Conservation (phyloP, 1,140 invertebrate species). For the Atta cephalotes region DNA sequence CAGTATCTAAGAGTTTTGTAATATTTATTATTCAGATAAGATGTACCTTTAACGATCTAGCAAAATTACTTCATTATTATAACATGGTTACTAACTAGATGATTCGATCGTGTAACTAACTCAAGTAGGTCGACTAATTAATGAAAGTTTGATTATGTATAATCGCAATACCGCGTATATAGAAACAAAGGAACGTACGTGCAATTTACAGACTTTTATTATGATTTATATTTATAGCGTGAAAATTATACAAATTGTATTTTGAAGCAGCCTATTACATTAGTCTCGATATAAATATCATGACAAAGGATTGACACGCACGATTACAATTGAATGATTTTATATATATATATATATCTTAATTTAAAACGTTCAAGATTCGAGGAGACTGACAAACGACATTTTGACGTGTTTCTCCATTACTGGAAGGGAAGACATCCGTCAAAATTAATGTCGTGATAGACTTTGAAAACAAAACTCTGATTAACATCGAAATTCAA, state of each 20-base stretch:
- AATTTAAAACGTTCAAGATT: slow-evolving; percentile 27
- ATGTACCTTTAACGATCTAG: neutral
- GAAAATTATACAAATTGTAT: neutral
- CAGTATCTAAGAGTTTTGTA: neutral
- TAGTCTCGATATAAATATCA: slow-evolving; percentile 26
- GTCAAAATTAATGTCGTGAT: neutral
- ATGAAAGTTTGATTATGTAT: slow-evolving; percentile 11
- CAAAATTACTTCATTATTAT: neutral
- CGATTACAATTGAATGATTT: neutral
- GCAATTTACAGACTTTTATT: neutral
- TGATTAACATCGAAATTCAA: slow-evolving; percentile 12
- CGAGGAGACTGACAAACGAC: neutral
- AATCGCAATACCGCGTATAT: neutral
- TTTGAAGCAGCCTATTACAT: slow-evolving; percentile 7
- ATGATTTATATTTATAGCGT: neutral
- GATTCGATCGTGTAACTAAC: slow-evolving; percentile 23
- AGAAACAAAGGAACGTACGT: slow-evolving; percentile 24
- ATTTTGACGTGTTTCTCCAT: neutral
- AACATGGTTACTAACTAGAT: slow-evolving; percentile 4
- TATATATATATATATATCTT: slow-evolving; percentile 25
- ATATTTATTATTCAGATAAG: neutral
- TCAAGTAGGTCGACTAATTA: slow-evolving; percentile 19
- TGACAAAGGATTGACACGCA: neutral
- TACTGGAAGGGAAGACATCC: neutral
- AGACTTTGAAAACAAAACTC: neutral